Evolutionary conservation across 2,888 invertebrate species (phyloP), one percentile per base, ranked within the genome.

Genomic region (Galeruca laticollis): DNA sequence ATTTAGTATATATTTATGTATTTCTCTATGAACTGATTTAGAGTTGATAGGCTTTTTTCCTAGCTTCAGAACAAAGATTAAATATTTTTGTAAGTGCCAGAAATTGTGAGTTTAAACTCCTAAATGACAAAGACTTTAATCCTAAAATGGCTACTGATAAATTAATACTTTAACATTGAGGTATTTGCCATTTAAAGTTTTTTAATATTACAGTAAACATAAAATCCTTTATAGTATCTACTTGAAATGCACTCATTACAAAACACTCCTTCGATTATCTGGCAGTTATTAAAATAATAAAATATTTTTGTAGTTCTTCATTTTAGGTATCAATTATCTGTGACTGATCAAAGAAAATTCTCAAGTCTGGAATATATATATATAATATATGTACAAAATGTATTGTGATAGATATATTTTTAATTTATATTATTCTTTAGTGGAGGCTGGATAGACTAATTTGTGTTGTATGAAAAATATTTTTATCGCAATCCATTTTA

Each of bases 321-420:
- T 52, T 51, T 51, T 61, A 49, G 20, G 49, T 49, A 52, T 62
- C 52, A 52, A 62, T 62, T 62, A 62, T 35, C 51, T 37, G 62
- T 62, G 62, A 62, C 62, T 62, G 62, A 62, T 37, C 20, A 51
- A 62, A 52, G 52, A 31, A 62, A 62, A 62, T 62, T 52, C 51
- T 62, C 52, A 62, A 64, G 64, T 64, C 64, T 64, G 64, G 64
- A 54, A 64, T 62, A 62, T 62, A 49, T 51, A 62, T 54, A 54
- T 35, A 56, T 56, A 56, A 35, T 31, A 56, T 35, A 31, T 43
- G 60, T 43, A 43, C 54, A 64, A 43, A 56, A 37, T 33, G 54
- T 56, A 47, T 56, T 64, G 43, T 31, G 64, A 64, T 64, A 33
- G 43, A 33, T 18, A 64, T 56, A 64, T 56, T 64, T 64, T 64